Base-by-base conservation (phyloP, 2,888 invertebrate species). In the Acrocyrtus sp. region DNA sequence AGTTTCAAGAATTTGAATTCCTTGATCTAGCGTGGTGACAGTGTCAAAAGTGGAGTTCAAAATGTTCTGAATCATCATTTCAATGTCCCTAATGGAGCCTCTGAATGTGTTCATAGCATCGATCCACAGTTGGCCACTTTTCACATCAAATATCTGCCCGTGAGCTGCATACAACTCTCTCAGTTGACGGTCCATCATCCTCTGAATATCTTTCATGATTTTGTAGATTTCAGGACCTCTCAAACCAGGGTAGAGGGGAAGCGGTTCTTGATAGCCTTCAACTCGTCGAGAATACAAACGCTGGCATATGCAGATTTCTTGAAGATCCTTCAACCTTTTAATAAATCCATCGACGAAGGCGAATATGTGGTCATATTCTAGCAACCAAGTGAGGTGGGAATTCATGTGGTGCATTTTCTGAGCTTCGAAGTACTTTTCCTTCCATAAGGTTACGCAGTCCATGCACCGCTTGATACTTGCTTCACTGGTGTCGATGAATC, bases 241-340 rank as follows among this genome's bases (percentile, higher is more conserved):
- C 0, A 92, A 90, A 0, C 95, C 93, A 3, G 90, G 88, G 84
- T 96, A 96, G 76, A 88, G 87, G 0, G 95, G 92, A 83, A 89
- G 89, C 4, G 88, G 87, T 60, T 91, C 90, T 6, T 85, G 83
- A 77, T 89, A 88, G 0, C 74, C 74, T 82, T 93, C 91, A 82
- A 83, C 75, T 75, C 83, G 89, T 85, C 93, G 88, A 2, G 92
- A 94, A 85, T 95, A 96, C 66, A 93, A 92, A 72, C 93, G 90
- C 91, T 95, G 94, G 60, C 93, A 90, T 81, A 94, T 91, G 83
- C 94, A 95, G 19, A 96, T 91, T 85, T 95, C 92, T 54, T 94
- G 88, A 85, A 95, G 88, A 84, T 96, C 94, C 74, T 90, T 89
- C 80, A 95, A 91, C 58, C 96, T 87, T 83, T 93, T 92, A 29